Percentiles rank a stretch among this genome's conserved stretches.
Evolutionary conservation across 2,888 invertebrate genomes (phyloP).

Genomic region (Diaprepes abbreviatus): DNA sequence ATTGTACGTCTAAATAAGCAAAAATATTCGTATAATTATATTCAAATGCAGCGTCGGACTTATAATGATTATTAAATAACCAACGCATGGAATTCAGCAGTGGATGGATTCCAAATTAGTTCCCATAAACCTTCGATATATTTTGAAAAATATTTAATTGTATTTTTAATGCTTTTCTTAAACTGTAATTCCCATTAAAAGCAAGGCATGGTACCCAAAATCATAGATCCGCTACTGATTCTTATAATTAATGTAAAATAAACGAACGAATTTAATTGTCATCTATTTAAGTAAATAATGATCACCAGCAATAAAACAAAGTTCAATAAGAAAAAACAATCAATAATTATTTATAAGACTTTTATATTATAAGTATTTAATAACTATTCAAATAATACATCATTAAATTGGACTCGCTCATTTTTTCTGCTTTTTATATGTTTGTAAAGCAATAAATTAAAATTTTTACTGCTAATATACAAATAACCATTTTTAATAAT

Average conservation of each 20-base stretch:
- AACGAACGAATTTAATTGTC: constrained; percentile 9
- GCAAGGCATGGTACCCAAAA: too few relatives aligned
- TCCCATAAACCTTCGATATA: too few relatives aligned
- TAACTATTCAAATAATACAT: background rate
- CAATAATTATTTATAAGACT: constrained; percentile 1
- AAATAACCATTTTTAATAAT: too few relatives aligned
- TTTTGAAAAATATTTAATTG: too few relatives aligned
- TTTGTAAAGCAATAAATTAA: background rate
- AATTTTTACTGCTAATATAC: background rate
- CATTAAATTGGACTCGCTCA: background rate
- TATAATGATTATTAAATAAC: too few relatives aligned
- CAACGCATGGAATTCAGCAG: too few relatives aligned
- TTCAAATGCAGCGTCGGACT: too few relatives aligned
- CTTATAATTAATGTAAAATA: constrained; percentile 5
- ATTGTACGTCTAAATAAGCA: background rate
- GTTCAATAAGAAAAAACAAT: constrained; percentile 20
- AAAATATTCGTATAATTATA: background rate
- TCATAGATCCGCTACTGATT: too few relatives aligned
- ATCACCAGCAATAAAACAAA: constrained; percentile 7
- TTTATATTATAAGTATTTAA: background rate
- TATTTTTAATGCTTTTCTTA: too few relatives aligned
- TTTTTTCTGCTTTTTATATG: background rate
- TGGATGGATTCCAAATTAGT: too few relatives aligned
- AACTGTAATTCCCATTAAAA: too few relatives aligned
- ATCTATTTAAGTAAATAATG: constrained; percentile 26